Conservation (phyloP, 2,113 vertebrate genomes). For the Prolemur simus region DNA sequence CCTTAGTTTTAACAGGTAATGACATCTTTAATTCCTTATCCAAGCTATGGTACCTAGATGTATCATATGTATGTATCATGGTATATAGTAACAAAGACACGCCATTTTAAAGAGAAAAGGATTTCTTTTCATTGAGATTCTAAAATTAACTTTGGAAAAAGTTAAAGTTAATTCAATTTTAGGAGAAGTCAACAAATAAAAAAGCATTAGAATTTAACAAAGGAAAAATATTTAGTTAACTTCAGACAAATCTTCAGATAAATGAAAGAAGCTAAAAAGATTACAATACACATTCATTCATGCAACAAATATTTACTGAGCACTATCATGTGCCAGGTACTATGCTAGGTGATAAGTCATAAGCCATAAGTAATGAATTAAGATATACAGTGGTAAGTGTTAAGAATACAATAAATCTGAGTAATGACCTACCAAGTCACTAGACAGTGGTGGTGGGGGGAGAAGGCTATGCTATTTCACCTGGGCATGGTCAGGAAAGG, state of each 20-base stretch:
- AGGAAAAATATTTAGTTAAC: not conserved
- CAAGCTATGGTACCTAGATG: not conserved
- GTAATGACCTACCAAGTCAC: not conserved
- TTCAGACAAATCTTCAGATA: not conserved
- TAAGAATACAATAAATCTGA: not conserved
- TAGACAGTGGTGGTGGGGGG: not conserved
- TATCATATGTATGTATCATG: not conserved
- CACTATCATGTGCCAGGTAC: not conserved
- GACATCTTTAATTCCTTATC: not conserved
- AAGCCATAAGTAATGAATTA: not conserved
- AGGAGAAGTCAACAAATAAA: conserved; percentile 39
- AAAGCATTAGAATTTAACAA: conserved; percentile 3
- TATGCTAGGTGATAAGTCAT: not conserved
- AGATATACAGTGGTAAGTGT: not conserved
- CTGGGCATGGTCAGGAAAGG: not conserved
- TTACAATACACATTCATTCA: conserved; percentile 8
- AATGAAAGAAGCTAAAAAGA: not conserved
- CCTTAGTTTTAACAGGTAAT: not conserved
- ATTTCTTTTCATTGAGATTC: conserved; percentile 31
- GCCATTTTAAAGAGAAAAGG: conserved; percentile 18
- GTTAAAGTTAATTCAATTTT: conserved; percentile 1
- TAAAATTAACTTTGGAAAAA: conserved; percentile 27
- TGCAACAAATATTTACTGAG: not conserved
- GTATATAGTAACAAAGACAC: not conserved
- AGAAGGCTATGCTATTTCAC: not conserved